Conservation (phyloP, 1,140 invertebrate genomes). For the Microvelia longipes region DNA sequence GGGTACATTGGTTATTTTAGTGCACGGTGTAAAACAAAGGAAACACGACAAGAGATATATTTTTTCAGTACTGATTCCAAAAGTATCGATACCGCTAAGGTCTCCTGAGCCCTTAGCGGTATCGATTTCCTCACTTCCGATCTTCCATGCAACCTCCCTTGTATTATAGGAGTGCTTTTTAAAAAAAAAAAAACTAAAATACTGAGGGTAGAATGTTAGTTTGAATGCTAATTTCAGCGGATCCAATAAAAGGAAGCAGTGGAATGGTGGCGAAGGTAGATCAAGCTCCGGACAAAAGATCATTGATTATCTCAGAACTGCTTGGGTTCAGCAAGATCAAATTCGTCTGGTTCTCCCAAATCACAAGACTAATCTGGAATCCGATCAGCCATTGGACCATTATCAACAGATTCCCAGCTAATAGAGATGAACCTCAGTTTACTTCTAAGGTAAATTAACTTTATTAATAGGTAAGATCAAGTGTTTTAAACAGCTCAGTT, state of each 20-base stretch:
- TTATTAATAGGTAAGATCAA: too few relatives aligned
- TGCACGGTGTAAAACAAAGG: too few relatives aligned
- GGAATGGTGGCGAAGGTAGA: neutral
- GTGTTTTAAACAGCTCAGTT: too few relatives aligned
- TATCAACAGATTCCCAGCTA: neutral
- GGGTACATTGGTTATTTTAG: too few relatives aligned
- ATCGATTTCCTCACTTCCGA: too few relatives aligned
- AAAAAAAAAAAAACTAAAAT: too few relatives aligned
- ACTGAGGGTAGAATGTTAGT: neutral
- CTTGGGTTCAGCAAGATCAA: neutral
- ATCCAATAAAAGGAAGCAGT: neutral
- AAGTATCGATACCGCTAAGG: too few relatives aligned
- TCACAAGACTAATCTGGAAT: neutral
- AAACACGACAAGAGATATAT: too few relatives aligned
- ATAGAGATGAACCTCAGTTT: neutral
- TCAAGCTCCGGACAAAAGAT: neutral
- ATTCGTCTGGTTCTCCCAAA: neutral
- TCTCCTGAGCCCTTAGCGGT: too few relatives aligned
- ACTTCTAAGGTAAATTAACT: neutral
- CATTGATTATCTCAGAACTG: neutral
- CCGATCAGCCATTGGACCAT: neutral
- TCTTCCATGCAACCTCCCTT: too few relatives aligned
- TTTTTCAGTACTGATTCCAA: too few relatives aligned
- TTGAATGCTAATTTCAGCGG: neutral
- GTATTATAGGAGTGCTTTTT: too few relatives aligned